Conservation (phyloP, 2,113 vertebrate species). For the Dasypus novemcinctus region DNA sequence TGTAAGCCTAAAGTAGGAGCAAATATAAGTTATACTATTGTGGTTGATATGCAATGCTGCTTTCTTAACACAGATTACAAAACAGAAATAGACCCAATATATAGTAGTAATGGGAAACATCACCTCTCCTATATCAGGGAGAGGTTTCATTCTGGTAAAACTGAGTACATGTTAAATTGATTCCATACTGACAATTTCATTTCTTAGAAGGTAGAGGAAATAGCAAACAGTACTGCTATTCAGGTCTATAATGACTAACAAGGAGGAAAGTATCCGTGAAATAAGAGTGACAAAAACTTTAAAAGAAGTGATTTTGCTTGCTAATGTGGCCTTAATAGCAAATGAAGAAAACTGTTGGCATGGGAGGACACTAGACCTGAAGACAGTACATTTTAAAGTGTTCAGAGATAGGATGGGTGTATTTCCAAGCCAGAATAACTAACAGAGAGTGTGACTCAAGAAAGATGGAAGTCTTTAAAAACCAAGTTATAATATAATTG, state of each 20-base stretch:
- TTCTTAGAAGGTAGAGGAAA: slow-evolving; percentile 68
- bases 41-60: background rate
- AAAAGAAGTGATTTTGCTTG: background rate
- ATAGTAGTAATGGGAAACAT: background rate
- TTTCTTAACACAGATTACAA: slow-evolving; percentile 46
- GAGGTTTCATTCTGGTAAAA: slow-evolving; percentile 65
- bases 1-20: background rate
- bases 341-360: background rate
- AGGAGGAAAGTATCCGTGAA: slow-evolving; percentile 15
- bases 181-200: slow-evolving; percentile 46
- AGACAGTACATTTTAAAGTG: background rate
- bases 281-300: background rate
- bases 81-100: slow-evolving; percentile 3
- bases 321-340: background rate
- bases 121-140: background rate
- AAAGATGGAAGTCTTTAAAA: slow-evolving; percentile 6
- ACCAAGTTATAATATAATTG: slow-evolving; percentile 6
- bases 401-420: background rate
- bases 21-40: background rate
- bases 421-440: slow-evolving; percentile 24
- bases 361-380: background rate
- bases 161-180: slow-evolving; percentile 51
- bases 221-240: slow-evolving; percentile 38
- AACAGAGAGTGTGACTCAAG: background rate
- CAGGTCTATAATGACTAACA: background rate